Evolutionary conservation across 1,140 invertebrate genomes (phyloP).

Genomic region (Campoletis sonorensis): DNA sequence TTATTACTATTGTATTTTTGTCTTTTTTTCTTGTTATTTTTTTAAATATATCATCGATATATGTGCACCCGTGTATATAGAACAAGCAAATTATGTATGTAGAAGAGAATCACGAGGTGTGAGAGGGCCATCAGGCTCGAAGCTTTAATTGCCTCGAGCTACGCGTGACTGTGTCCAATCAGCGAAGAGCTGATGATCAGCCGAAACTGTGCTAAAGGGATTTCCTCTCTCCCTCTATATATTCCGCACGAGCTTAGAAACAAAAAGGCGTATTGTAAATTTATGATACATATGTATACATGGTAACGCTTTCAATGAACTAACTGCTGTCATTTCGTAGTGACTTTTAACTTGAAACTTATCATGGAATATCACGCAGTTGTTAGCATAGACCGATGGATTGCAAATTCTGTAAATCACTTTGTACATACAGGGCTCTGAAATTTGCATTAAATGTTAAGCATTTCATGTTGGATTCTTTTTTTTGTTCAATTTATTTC

Average conservation of each 20-base stretch:
- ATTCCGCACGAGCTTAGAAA: neutral
- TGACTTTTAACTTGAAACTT: too few species aligned
- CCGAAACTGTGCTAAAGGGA: conserved; percentile 31
- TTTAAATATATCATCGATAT: neutral
- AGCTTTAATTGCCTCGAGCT: conserved; percentile 56
- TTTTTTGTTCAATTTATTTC: neutral
- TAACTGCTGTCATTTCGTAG: too few species aligned
- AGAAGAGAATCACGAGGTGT: neutral
- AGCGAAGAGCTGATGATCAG: conserved; percentile 50
- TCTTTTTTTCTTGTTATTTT: neutral
- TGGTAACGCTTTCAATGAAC: too few species aligned
- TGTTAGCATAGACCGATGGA: neutral
- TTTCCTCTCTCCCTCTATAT: neutral
- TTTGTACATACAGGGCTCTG: too few species aligned
- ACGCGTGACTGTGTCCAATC: conserved; percentile 57
- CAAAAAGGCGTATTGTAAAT: neutral
- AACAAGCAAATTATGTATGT: neutral
- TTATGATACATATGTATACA: neutral
- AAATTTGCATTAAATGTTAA: too few species aligned
- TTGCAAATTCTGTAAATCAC: too few species aligned
- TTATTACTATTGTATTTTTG: too few species aligned
- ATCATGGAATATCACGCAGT: too few species aligned
- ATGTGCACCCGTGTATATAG: neutral
- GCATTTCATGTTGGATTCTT: too few species aligned
- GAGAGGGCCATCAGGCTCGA: conserved; percentile 38